phyloP scores from a whole-genome alignment of 1,140 invertebrate species.

The Brachystomella parvula region DNA sequence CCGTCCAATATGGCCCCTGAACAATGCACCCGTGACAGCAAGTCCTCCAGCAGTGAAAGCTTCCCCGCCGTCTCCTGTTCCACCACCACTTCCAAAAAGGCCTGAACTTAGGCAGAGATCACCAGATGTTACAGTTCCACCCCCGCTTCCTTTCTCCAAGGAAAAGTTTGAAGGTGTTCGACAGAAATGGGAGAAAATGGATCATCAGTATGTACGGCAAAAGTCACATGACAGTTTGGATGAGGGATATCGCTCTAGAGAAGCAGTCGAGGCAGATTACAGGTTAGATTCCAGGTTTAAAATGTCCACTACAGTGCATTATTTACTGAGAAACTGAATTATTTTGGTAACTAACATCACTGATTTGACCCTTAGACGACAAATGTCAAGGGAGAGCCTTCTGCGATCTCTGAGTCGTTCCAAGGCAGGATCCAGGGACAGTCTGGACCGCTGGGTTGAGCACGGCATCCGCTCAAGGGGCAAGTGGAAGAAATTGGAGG shows the following conservation, averaged over 20 bases:
- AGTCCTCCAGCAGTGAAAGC: conserved; percentile 16
- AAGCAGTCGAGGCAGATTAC: conserved; percentile 38
- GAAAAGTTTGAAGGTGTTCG: conserved; percentile 35
- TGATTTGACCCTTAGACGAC: conserved; percentile 28
- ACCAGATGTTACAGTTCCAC: conserved; percentile 26
- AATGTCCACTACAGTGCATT: not conserved
- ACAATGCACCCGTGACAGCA: conserved; percentile 8
- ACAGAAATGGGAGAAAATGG: conserved; percentile 38
- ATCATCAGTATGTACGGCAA: conserved; percentile 35
- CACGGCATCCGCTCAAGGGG: conserved; percentile 32
- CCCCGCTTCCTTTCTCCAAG: conserved; percentile 26
- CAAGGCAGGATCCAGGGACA: conserved; percentile 36
- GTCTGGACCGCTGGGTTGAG: conserved; percentile 38
- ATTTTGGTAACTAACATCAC: not conserved
- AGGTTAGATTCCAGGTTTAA: conserved; percentile 16
- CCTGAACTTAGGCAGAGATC: conserved; percentile 35
- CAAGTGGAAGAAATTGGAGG: conserved; percentile 30
- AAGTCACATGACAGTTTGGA: conserved; percentile 36
- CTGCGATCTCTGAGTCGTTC: conserved; percentile 35
- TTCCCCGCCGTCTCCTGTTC: conserved; percentile 24
- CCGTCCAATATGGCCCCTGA: conserved; percentile 36
- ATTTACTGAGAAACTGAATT: no score
- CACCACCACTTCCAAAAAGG: conserved; percentile 35
- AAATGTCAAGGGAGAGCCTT: conserved; percentile 34
- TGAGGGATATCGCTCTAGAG: conserved; percentile 35